Evolutionary conservation across 2,888 invertebrate genomes (phyloP).

Genomic region (Congeria kusceri): DNA sequence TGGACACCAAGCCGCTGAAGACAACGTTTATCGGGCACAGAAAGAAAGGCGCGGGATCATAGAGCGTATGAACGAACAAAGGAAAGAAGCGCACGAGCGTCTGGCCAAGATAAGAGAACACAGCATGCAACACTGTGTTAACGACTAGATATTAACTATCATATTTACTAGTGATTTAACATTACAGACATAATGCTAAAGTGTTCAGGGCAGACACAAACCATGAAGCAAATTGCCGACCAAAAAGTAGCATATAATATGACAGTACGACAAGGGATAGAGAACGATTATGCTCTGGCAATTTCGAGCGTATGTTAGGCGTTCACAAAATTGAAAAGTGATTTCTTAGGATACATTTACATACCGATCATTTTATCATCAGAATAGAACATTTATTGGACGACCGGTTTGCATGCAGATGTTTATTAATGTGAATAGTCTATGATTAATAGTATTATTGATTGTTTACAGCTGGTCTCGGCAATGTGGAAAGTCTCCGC

Average conservation of each 20-base stretch:
- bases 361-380: no score
- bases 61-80: conserved; percentile 1
- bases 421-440: not conserved
- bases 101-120: conserved; percentile 7
- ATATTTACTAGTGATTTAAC: no score
- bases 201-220: no score
- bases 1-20: not conserved
- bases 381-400: no score
- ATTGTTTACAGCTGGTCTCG: conserved; percentile 23
- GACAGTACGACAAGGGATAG: not conserved
- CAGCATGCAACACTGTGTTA: not conserved
- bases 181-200: no score
- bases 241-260: not conserved
- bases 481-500: conserved; percentile 22
- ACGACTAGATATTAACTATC: not conserved
- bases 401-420: not conserved
- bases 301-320: conserved; percentile 2
- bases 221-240: no score
- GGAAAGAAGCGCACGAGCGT: conserved; percentile 13
- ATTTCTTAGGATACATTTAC: not conserved
- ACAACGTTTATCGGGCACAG: not conserved
- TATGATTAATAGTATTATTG: not conserved
- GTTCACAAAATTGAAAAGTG: not conserved
- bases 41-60: conserved; percentile 2
- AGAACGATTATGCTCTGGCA: conserved; percentile 10